phyloP scores from a whole-genome alignment of 2,888 invertebrate species.

The Odontocolon sp. region DNA sequence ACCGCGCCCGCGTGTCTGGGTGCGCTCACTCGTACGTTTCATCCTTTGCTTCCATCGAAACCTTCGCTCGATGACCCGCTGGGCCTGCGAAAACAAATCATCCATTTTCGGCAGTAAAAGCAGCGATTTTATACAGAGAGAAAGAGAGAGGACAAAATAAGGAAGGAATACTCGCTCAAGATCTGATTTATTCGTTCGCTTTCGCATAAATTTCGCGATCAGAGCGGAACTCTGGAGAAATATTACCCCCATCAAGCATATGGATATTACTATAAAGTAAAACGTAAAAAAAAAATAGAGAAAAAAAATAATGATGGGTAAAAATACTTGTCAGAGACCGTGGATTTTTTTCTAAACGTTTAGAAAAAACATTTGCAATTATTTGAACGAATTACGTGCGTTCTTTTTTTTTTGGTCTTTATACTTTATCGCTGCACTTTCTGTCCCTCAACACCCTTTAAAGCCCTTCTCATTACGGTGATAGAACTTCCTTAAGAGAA shows the following conservation, averaged over 20 bases:
- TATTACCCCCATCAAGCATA: constrained; percentile 47
- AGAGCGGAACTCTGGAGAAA: constrained; percentile 30
- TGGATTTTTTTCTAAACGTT: too few species aligned
- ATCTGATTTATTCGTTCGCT: constrained; percentile 59
- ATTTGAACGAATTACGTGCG: too few species aligned
- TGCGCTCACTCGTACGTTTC: constrained; percentile 8
- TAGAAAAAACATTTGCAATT: too few species aligned
- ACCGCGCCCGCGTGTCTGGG: constrained; percentile 54
- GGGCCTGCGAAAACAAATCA: constrained; percentile 70
- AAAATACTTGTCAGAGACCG: too few species aligned
- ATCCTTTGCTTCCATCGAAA: background rate
- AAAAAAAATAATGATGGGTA: too few species aligned
- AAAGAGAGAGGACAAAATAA: constrained; percentile 48
- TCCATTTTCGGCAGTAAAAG: constrained; percentile 72
- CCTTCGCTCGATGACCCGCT: constrained; percentile 65
- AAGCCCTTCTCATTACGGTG: too few species aligned
- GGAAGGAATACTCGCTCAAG: constrained; percentile 47
- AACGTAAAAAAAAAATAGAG: constrained; percentile 43
- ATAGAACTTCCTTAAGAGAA: constrained; percentile 21
- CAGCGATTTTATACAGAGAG: constrained; percentile 57
- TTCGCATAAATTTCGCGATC: constrained; percentile 58
- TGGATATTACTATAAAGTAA: constrained; percentile 50
- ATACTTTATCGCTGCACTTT: too few species aligned
- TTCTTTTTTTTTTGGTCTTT: too few species aligned
- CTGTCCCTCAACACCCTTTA: too few species aligned